Evolutionary conservation across 2,113 vertebrate genomes (phyloP), one percentile per base, ranked within the genome.

Genomic region (Strigops habroptila): DNA sequence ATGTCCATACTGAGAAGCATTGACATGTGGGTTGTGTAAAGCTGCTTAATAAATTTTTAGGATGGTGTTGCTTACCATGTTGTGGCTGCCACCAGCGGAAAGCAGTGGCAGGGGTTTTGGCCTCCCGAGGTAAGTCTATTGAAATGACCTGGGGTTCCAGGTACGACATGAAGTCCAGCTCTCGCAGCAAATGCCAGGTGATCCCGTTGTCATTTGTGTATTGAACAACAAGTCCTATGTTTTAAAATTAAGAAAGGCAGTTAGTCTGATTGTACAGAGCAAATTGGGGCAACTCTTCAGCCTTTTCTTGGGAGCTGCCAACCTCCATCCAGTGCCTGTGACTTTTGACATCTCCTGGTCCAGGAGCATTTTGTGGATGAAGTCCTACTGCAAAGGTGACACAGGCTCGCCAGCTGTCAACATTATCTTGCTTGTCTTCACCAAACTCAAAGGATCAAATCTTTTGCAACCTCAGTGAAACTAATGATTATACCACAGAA

Each of bases 51-150:
- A 51, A 14, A 7, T 24, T 15, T 63, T 52, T 37, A 14, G 74
- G 74, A 8, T 7, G 10, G 25, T 2, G 6, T 41, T 65, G 57
- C 93, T 92, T 74, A 99, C 99, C 99, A 5, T 99, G 99, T 16
- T 99, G 99, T 1, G 99, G 99, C 91, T 99, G 99, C 99, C 99
- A 99, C 99, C 99, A 99, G 33, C 99, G 98, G 92, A 99, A 99
- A 19, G 99, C 98, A 0, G 99, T 99, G 81, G 99, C 98, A 1
- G 98, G 75, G 7, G 98, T 99, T 97, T 99, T 99, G 60, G 99
- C 99, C 28, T 98, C 97, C 53, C 98, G 97, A 12, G 99, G 99
- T 23, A 99, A 94, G 90, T 99, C 99, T 30, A 99, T 99, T 3
- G 99, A 99, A 69, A 99, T 98, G 49, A 99, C 98, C 95, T 99